These are phyloP conservation scores for Pseudorectes ferrugineus DNA, from an alignment of 2,113 vertebrate genomes.

Conservation along the genomic window DNA sequence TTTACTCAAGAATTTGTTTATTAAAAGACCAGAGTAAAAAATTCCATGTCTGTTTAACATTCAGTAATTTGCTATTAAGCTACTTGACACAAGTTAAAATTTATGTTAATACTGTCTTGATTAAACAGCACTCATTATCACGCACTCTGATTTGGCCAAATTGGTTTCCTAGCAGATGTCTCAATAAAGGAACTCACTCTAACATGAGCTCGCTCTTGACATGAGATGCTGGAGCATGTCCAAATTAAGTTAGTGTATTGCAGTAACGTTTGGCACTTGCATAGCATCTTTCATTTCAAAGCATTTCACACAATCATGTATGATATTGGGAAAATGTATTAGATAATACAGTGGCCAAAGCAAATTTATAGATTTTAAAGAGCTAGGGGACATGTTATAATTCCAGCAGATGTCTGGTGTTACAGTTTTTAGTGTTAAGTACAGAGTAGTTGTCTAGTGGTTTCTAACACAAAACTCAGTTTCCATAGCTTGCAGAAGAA, in stretches of 20 bases:
- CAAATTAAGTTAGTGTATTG: not conserved
- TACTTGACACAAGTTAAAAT: slow-evolving; percentile 39
- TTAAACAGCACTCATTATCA: slow-evolving; percentile 30
- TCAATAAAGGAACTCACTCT: not conserved
- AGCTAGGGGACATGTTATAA: not conserved
- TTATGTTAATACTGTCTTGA: slow-evolving; percentile 40
- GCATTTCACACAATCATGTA: not conserved
- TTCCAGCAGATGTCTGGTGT: not conserved
- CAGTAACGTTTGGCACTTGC: not conserved
- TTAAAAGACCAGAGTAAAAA: not conserved
- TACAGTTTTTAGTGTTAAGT: not conserved
- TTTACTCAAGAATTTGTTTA: not conserved
- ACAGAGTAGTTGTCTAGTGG: not conserved
- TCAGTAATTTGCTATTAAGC: slow-evolving; percentile 19
- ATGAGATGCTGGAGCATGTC: not conserved
- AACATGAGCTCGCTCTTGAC: not conserved
- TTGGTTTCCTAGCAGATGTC: slow-evolving; percentile 3
- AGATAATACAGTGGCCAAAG: not conserved
- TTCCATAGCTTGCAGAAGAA: not conserved
- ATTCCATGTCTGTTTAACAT: not conserved
- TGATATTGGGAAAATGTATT: not conserved
- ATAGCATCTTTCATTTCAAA: not conserved
- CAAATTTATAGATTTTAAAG: not conserved
- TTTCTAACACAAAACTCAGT: not conserved
- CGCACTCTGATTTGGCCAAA: slow-evolving; percentile 11